Conservation (phyloP, 1,140 invertebrate genomes). For the Aricia agestis region DNA sequence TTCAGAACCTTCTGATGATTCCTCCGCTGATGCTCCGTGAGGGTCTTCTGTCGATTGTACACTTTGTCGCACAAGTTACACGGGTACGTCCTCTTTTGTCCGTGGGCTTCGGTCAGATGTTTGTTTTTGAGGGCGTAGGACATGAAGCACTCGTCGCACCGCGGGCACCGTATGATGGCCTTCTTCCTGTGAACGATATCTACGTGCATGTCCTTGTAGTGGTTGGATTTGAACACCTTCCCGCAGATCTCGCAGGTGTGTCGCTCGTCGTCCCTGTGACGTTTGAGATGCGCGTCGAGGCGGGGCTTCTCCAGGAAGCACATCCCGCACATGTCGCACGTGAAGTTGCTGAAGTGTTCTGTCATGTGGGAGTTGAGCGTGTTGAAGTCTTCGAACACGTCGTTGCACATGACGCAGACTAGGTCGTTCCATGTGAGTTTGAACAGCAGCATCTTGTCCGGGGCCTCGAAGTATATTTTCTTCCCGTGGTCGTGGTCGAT, state of each 20-base stretch:
- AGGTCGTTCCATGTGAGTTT: constrained; percentile 62
- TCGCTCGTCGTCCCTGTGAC: constrained; percentile 57
- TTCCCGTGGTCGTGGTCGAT: constrained; percentile 56
- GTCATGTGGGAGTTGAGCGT: constrained; percentile 64
- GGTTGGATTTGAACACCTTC: constrained; percentile 66
- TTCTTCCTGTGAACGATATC: constrained; percentile 69
- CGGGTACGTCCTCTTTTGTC: constrained; percentile 61
- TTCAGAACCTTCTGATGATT: constrained; percentile 65
- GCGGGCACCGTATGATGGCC: constrained; percentile 60
- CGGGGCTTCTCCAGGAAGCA: constrained; percentile 62
- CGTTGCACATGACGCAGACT: constrained; percentile 63
- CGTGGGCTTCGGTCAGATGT: constrained; percentile 63
- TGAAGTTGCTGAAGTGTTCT: constrained; percentile 65
- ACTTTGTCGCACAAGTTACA: constrained; percentile 70
- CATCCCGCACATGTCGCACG: constrained; percentile 63
- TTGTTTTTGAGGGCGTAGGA: constrained; percentile 65
- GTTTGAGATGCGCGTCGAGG: constrained; percentile 57
- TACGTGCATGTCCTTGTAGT: constrained; percentile 67
- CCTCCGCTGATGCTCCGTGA: constrained; percentile 61
- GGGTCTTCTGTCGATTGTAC: constrained; percentile 64
- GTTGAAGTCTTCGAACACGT: constrained; percentile 67
- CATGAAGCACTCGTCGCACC: constrained; percentile 67
- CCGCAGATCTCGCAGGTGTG: constrained; percentile 67
- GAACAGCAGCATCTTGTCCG: constrained; percentile 57
- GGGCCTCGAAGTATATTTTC: constrained; percentile 63